Evolutionary conservation across 2,888 invertebrate species (phyloP), one percentile per base, ranked within the genome.

Genomic region (Epistrophe grossulariae): DNA sequence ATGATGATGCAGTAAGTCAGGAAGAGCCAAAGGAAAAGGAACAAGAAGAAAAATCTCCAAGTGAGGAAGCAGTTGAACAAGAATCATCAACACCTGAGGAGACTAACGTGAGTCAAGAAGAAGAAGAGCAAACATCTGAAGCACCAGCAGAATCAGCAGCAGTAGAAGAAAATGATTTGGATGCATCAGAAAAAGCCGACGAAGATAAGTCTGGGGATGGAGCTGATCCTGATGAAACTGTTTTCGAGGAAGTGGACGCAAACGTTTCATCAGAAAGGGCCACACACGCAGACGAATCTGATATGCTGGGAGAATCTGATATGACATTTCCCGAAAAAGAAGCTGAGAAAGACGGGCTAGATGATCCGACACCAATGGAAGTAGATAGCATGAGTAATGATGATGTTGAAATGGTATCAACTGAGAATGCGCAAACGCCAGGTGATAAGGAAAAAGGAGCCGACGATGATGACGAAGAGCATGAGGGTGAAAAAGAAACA

Each of bases 251-350:
- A 84, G 89, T 89, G 0, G 90, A 90, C 74, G 88, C 90, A 17
- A 89, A 89, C 66, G 84, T 90, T 28, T 89, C 90, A 7, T 80
- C 88, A 0, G 88, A 78, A n/a, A 91, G 90, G 88, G 89, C 90
- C 10, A 89, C 90, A 45, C 82, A 79, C 0, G 89, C 89, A 7
- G 90, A 91, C 1, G 91, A 91, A 80, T 89, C 89, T 28, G 90
- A 90, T 68, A 91, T 90, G 73, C 89, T 89, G 19, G 89, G 90
- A 11, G 92, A 92, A 81, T 90, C 91, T 2, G 91, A 92, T 40
- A 83, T 91, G 89, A 84, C 90, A 13, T 52, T 90, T 38, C 76
- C 84, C 15, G 73, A 59, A 11, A 77, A 79, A 28, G 76, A 72
- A 11, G 13, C 5, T 3, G 8, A 31, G 7, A 40, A 15, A 1